phyloP scores from a whole-genome alignment of 2,113 vertebrate genomes.

The Tachycineta bicolor region DNA sequence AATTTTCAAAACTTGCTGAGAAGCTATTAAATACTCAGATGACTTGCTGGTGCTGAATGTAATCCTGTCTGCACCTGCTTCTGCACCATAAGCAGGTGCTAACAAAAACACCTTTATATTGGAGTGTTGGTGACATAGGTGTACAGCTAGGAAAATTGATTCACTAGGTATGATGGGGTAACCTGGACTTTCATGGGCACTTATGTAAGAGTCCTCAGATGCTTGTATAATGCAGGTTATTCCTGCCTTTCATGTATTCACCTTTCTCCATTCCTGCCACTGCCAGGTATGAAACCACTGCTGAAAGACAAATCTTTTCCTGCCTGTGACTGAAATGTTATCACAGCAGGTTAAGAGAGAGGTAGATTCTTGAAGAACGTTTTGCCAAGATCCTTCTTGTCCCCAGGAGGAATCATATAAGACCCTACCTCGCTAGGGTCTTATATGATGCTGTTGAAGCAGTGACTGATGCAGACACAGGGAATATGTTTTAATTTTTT shows the following conservation, averaged over 20 bases:
- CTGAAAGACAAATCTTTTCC: background rate
- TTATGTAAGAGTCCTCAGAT: background rate
- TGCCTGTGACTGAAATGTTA: background rate
- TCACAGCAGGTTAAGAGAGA: background rate
- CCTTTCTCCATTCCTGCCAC: background rate
- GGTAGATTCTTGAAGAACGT: background rate
- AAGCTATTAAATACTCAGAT: background rate
- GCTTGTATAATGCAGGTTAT: background rate
- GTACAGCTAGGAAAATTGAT: background rate
- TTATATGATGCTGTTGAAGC: rapidly evolving
- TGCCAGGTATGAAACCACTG: background rate
- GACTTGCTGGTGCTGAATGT: background rate
- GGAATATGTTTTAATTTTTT: background rate
- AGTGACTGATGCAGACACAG: background rate
- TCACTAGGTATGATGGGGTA: background rate
- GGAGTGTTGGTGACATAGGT: background rate
- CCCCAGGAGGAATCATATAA: background rate
- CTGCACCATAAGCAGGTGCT: background rate
- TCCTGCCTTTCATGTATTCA: background rate
- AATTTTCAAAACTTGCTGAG: background rate
- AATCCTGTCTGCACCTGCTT: background rate
- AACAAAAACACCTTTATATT: background rate
- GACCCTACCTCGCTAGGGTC: background rate
- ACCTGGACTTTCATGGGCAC: background rate
- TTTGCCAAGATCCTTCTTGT: background rate